A percentile compares a stretch with the other conserved stretches of the same genome.
phyloP scores from a whole-genome alignment of 2,888 invertebrate genomes.

The Xanthia togata region DNA sequence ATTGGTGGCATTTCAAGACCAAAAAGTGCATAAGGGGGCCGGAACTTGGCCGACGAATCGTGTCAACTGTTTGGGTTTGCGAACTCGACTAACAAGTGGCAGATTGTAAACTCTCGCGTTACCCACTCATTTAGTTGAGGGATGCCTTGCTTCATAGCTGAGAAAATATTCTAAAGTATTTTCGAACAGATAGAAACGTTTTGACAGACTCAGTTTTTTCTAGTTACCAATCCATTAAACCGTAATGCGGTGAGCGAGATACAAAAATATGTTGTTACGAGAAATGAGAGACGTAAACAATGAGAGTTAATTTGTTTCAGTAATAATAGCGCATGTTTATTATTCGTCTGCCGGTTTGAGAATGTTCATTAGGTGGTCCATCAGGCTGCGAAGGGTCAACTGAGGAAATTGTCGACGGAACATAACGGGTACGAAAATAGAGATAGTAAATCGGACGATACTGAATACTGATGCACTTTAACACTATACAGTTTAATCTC shows the following conservation, averaged over 20 bases:
- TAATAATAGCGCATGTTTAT: conserved; percentile 46
- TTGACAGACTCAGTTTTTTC: conserved; percentile 61
- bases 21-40: conserved; percentile 77
- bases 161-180: conserved; percentile 60
- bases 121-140: conserved; percentile 74
- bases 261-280: conserved; percentile 74
- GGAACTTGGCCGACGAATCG: conserved; percentile 74
- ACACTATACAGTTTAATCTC: conserved; percentile 5
- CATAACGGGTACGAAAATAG: not conserved
- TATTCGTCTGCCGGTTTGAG: conserved; percentile 33
- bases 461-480: conserved; percentile 18
- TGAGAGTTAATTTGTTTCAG: conserved; percentile 68
- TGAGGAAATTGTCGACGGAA: conserved; percentile 26
- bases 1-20: conserved; percentile 73
- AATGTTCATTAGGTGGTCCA: conserved; percentile 40
- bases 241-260: conserved; percentile 74
- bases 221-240: conserved; percentile 70
- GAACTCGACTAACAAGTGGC: conserved; percentile 80
- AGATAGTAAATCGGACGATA: conserved; percentile 1
- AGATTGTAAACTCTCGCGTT: conserved; percentile 73
- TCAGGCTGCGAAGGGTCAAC: conserved; percentile 26
- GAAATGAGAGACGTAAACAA: conserved; percentile 72
- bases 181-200: conserved; percentile 63
- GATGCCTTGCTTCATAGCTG: conserved; percentile 67
- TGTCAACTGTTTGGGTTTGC: conserved; percentile 78